A percentile compares a stretch with the other conserved stretches of the same genome.
Conservation (phyloP, 2,797 vertebrate species). For the Enteromius paludinosus region DNA sequence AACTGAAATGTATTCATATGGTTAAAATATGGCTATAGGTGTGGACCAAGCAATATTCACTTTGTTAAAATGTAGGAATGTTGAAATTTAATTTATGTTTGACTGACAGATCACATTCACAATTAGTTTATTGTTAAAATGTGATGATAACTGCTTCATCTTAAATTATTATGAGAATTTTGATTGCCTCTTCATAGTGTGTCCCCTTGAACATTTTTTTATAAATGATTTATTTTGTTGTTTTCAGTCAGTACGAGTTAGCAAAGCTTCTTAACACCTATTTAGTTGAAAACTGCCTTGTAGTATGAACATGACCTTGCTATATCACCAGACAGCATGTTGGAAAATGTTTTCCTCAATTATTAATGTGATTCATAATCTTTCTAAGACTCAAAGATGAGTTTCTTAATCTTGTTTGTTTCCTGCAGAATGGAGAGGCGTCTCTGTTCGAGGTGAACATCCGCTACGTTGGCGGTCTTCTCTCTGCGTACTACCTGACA, state of each 20-base stretch:
- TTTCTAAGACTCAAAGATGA: not conserved
- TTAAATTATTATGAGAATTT: not conserved
- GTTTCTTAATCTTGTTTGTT: constrained; percentile 50
- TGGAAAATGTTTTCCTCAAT: constrained; percentile 12
- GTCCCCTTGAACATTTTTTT: not conserved
- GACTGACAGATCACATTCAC: not conserved
- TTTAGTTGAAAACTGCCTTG: not conserved
- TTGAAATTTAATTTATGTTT: not conserved
- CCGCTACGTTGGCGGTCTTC: constrained; percentile 92
- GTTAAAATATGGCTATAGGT: not conserved
- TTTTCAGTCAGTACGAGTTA: not conserved
- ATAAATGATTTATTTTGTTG: not conserved
- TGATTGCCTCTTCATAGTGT: not conserved
- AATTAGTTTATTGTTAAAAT: not conserved
- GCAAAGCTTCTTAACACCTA: not conserved
- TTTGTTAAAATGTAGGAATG: not conserved
- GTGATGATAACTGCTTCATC: not conserved
- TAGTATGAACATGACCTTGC: not conserved
- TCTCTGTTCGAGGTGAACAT: constrained; percentile 99
- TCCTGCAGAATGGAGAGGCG: constrained; percentile 90
- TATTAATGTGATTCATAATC: not conserved
- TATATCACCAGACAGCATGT: not conserved
- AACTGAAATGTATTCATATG: not conserved
- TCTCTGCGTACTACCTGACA: constrained; percentile 93
- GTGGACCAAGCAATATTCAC: not conserved